Evolutionary conservation across 2,888 invertebrate genomes (phyloP), one percentile per base, ranked within the genome.

Genomic region (Perizoma affinitatum): DNA sequence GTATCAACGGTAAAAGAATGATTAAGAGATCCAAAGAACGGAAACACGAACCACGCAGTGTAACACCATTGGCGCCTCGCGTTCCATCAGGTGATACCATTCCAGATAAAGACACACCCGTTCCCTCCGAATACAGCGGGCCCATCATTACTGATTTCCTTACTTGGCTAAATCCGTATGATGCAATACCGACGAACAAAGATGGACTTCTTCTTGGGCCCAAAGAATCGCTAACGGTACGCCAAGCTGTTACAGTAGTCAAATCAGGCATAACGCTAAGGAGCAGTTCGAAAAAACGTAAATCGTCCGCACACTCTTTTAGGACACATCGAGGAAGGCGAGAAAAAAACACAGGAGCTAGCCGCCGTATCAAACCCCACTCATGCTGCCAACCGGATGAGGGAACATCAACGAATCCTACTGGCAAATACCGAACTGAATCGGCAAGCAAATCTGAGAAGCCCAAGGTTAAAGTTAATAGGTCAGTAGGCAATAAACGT

Each of bases 81-180:
- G 69, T 82, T 41, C 82, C 85, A 4, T 81, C 83, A 9, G 83
- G 83, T 6, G 90, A 88, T 57, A 49, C 70, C 4, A 61, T 79
- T 5, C 46, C 66, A 45, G 80, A 85, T 8, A 62, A 74, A 54
- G 88, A 88, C 50, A 82, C 83, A 61, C 80, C 88, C 0, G 77
- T 90, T 10, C 88, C 89, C n/a, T 68, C 90, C 8, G 89, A 90
- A 72, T 94, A 95, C 69, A 93, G 86, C 44, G 95, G 95, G 9
- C 95, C 95, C 0, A 93, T 95, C 9, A 95, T 95, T 66, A 94
- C 94, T 38, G 95, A 95, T 71, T 90, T 95, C 62, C 94, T 95
- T 51, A 93, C 94, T 40, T 95, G 95, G 89, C 76, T 95, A 40
- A 94, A 95, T 72, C 93, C 93, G 10, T 93, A 86, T 61, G 90